A percentile compares a stretch with the other conserved stretches of the same genome.
These are phyloP conservation scores for Scopus umbretta DNA, from an alignment of 2,113 vertebrate species.

Conservation along the genomic window DNA sequence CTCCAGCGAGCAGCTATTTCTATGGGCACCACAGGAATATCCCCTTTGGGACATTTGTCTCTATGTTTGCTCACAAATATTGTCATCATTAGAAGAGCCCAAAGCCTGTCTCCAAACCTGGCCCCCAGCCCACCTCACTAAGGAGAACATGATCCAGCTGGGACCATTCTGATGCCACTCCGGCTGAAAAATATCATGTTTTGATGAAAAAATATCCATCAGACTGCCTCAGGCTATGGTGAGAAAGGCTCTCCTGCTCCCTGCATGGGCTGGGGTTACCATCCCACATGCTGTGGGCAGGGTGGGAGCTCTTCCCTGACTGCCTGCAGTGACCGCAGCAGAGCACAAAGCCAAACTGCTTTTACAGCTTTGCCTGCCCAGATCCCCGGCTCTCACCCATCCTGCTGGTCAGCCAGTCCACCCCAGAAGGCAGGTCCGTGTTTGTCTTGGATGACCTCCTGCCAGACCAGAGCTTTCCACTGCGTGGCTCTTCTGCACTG, in stretches of 20 bases:
- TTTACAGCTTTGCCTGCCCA: not conserved
- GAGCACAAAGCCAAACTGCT: not conserved
- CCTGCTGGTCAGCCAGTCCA: not conserved
- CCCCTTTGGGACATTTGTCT: not conserved
- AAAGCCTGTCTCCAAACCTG: not conserved
- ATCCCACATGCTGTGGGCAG: not conserved
- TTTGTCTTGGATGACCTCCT: conserved; percentile 49
- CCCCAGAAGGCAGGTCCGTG: not conserved
- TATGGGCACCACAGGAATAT: accelerated
- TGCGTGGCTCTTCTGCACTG: not conserved
- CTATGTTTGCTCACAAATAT: not conserved
- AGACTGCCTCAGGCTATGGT: not conserved
- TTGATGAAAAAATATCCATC: not conserved
- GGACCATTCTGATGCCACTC: not conserved
- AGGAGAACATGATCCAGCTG: accelerated
- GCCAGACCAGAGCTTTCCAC: not conserved
- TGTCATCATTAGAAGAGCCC: not conserved
- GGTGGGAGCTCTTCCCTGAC: not conserved
- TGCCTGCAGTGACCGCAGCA: not conserved
- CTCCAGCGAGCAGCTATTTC: not conserved
- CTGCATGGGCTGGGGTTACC: not conserved
- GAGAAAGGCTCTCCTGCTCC: not conserved
- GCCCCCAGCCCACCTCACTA: not conserved
- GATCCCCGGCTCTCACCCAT: not conserved
- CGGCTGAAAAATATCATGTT: not conserved